Evolutionary conservation across 2,888 invertebrate species (phyloP), one percentile per base, ranked within the genome.

Genomic region (Parnassius orleans): DNA sequence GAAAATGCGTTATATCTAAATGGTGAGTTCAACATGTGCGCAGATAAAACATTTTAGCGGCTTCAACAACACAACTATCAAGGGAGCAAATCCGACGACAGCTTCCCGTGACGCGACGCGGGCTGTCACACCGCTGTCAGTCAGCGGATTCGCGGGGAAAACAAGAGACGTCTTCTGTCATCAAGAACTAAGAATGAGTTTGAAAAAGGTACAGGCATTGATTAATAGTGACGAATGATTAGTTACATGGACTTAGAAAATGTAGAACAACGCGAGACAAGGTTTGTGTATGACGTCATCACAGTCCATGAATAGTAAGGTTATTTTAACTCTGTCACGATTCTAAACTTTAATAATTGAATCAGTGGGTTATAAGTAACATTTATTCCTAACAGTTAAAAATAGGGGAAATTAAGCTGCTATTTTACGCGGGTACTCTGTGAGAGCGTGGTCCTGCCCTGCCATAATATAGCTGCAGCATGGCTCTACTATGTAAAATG

Each of bases 71-170:
- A 48, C 19, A 62, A 57, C 57, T 63, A 62, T 66, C 65, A 56
- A 53, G 65, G 63, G 62, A 58, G 47, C 46, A 54, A 11, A 63
- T 57, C 55, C 53, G 61, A 14, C 62, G 65, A 61, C 65, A 61
- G 57, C 57, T 65, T 53, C 55, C 65, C 61, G 68, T 59, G 57
- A 60, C 59, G 64, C 53, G 66, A 63, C 67, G 61, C 19, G 46
- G 61, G 54, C 68, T 55, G 65, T 60, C 60, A 61, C 50, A 58
- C 57, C 56, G 64, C 54, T 61, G 65, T 64, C 64, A 53, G 19
- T 53, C 44, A 24, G 15, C 46, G 48, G 44, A 24, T 41, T 57
- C 52, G 62, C 44, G 54, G 53, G 58, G 52, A 33, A 53, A 64
- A 57, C 57, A 62, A 14, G 46, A n/a, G 54, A 59, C 33, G 50